A percentile compares a stretch with the other conserved stretches of the same genome.
phyloP scores from a whole-genome alignment of 2,797 vertebrate species.

The Psittacula echo region DNA sequence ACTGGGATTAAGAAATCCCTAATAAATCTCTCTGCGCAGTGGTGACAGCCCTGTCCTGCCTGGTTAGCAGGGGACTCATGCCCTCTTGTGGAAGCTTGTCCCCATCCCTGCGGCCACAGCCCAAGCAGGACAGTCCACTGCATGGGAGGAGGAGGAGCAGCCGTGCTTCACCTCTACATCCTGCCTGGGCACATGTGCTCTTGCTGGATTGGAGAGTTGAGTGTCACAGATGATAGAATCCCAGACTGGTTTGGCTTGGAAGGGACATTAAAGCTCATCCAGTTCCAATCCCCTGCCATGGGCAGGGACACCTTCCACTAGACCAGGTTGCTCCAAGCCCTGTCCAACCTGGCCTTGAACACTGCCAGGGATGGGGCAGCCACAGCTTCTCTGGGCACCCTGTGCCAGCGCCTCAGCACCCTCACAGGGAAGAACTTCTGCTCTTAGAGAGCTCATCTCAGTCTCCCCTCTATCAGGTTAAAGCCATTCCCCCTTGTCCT shows the following conservation, averaged over 20 bases:
- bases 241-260: neutral
- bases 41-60: neutral
- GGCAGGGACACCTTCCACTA: neutral
- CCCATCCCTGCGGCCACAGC: neutral
- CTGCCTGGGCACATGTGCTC: neutral
- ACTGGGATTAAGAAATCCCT: neutral
- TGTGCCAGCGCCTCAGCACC: too few species aligned
- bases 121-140: neutral
- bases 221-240: neutral
- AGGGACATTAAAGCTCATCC: neutral
- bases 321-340: too few species aligned
- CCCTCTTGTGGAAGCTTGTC: constrained; percentile 49
- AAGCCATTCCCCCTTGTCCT: too few species aligned
- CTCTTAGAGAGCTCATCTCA: too few species aligned
- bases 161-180: neutral
- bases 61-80: neutral
- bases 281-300: neutral
- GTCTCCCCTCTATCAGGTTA: too few species aligned
- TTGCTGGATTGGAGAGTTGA: neutral
- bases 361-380: too few species aligned
- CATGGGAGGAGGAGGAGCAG: neutral
- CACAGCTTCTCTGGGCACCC: too few species aligned
- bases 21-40: neutral
- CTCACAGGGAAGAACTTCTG: too few species aligned
- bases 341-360: too few species aligned